Evolutionary conservation across 2,113 vertebrate genomes (phyloP).

Genomic region (Oplegnathus fasciatus): DNA sequence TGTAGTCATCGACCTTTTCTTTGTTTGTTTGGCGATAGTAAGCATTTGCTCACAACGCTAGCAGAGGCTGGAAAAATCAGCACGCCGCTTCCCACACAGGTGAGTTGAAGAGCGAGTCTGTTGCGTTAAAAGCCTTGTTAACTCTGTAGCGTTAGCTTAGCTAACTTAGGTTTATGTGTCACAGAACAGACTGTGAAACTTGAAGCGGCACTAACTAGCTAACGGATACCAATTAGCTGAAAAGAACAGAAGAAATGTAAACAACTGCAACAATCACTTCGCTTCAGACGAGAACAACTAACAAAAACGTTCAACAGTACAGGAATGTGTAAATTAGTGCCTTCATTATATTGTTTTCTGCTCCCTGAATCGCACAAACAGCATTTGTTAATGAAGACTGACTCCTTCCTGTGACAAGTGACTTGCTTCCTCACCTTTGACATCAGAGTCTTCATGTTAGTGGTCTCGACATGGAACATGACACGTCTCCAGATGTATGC

Average conservation of each 20-base stretch:
- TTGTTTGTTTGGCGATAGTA: no score
- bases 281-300: no score
- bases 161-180: neutral
- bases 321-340: neutral
- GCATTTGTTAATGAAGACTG: constrained; percentile 3
- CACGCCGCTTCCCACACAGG: no score
- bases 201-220: neutral
- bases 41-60: no score
- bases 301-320: neutral
- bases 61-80: no score
- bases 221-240: neutral
- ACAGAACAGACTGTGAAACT: neutral
- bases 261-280: neutral
- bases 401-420: constrained; percentile 31
- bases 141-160: neutral
- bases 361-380: neutral
- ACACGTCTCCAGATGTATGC: constrained; percentile 59
- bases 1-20: no score
- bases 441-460: constrained; percentile 31
- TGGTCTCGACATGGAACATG: constrained; percentile 44
- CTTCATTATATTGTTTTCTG: neutral
- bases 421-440: constrained; percentile 38
- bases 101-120: no score
- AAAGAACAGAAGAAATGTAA: neutral
- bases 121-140: no score